Base-by-base conservation (phyloP, 2,888 invertebrate species). In the Calameuta filiformis region DNA sequence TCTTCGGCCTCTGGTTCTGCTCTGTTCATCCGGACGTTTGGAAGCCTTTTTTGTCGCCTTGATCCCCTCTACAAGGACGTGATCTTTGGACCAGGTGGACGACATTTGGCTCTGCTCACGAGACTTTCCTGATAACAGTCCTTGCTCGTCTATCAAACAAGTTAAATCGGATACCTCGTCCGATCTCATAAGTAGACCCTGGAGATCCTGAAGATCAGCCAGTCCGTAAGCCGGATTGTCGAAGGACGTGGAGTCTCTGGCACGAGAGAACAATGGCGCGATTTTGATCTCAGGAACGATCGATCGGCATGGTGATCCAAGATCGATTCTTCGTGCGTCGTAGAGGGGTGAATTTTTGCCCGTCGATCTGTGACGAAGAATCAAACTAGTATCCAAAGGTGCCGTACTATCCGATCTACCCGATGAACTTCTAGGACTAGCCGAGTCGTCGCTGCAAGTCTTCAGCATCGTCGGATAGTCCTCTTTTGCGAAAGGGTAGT, bases 391-490 rank as follows among this genome's bases (percentile, higher is more conserved):
- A 76, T 90, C 89, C 12, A 91, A 77, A 0, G 90, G 90, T 1
- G 90, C 90, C 0, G 91, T 91, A 37, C 91, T 91, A 80, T 91
- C 91, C 9, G 91, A 91, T 35, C 91, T 82, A 0, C 91, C 90
- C 4, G 91, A 91, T 1, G 91, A 91, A 75, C 91, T 91, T 71
- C 91, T 84, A 4, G 91, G 91, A 78, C 91, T 91, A 3, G 91
- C 90, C 12, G 91, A 91, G 76, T 90, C 90, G 82, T 91, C 91
- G 85, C 91, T 91, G 83, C 91, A 91, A 4, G 90, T 89, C 77
- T 91, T 91, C 4, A 91, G 82, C 89, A 91, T 91, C 1, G 91
- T 91, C 12, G 91, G 91, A 75, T 91, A 91, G 77, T 91, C 91
- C 79, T 91, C 91, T 76, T 91, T 91, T n/a, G 91, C 91, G 79